Conservation (phyloP, 2,888 invertebrate species). For the Xylocampa areola region DNA sequence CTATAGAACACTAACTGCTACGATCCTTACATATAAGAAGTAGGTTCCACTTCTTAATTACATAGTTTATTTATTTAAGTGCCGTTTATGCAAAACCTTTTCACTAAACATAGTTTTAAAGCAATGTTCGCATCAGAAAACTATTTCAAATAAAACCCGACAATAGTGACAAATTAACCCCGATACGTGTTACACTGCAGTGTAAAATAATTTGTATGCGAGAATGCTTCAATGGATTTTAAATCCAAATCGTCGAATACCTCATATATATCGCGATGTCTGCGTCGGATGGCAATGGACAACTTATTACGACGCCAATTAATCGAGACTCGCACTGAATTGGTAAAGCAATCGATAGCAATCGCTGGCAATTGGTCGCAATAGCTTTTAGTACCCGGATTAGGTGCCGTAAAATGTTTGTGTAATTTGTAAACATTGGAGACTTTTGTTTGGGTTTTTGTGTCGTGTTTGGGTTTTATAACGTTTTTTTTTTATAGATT, state of each 20-base stretch:
- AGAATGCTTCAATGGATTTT: constrained; percentile 44
- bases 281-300: constrained; percentile 42
- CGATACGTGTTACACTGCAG: constrained; percentile 40
- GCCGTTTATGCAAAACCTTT: too few relatives aligned
- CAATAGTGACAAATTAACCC: constrained; percentile 43
- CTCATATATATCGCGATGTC: constrained; percentile 43
- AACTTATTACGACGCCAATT: constrained; percentile 56
- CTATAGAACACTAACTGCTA: too few relatives aligned
- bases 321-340: constrained; percentile 40
- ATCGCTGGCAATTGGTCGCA: constrained; percentile 28
- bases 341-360: constrained; percentile 37
- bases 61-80: too few relatives aligned
- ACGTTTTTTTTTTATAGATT: background rate
- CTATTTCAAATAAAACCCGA: constrained; percentile 10
- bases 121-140: too few relatives aligned
- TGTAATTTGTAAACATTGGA: constrained; percentile 22
- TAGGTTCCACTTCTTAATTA: too few relatives aligned
- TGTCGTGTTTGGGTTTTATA: background rate
- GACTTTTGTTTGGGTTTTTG: constrained; percentile 9
- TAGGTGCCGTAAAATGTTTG: constrained; percentile 31
- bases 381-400: constrained; percentile 33
- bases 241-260: constrained; percentile 49
- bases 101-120: too few relatives aligned
- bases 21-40: too few relatives aligned
- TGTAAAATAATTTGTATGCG: constrained; percentile 61